Conservation (phyloP, 92 coral and sea anemone genomes). For the Epizoanthus fatuus region DNA sequence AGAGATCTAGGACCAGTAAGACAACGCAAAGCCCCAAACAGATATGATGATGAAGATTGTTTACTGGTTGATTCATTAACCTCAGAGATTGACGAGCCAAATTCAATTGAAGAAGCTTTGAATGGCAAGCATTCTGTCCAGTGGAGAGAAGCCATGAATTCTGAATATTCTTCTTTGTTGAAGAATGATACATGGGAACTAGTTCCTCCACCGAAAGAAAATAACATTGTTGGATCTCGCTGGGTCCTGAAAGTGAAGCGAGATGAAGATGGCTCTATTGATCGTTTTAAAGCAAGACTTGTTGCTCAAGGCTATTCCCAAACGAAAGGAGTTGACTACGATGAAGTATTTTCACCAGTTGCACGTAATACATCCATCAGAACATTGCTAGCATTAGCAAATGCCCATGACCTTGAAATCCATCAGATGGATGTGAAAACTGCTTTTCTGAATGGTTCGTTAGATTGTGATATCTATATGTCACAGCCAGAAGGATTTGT, state of each 20-base stretch:
- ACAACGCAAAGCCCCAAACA: slow-evolving; percentile 67
- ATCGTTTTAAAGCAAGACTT: slow-evolving; percentile 68
- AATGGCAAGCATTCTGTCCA: background rate
- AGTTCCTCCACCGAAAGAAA: slow-evolving; percentile 70
- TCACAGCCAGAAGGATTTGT: slow-evolving; percentile 73
- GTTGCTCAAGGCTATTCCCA: slow-evolving; percentile 82
- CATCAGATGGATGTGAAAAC: slow-evolving; percentile 67
- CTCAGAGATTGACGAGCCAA: slow-evolving; percentile 76
- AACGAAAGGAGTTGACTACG: slow-evolving; percentile 72
- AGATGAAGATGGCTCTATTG: slow-evolving; percentile 65
- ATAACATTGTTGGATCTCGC: slow-evolving; percentile 59
- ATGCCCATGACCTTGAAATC: slow-evolving; percentile 68
- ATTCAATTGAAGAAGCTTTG: background rate
- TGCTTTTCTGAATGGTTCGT: slow-evolving; percentile 52
- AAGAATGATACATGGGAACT: slow-evolving; percentile 72
- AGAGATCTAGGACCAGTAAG: slow-evolving; percentile 61
- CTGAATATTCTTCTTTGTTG: slow-evolving; percentile 63
- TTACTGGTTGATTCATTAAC: slow-evolving; percentile 52
- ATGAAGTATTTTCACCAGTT: slow-evolving; percentile 77
- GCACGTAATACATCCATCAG: slow-evolving; percentile 66
- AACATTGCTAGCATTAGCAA: slow-evolving; percentile 67
- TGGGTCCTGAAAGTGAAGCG: slow-evolving; percentile 78
- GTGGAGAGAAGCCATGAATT: slow-evolving; percentile 62
- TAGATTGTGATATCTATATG: slow-evolving; percentile 51
- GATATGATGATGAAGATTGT: slow-evolving; percentile 68